Evolutionary conservation across 2,113 vertebrate genomes (phyloP), one percentile per base, ranked within the genome.

Genomic region (Argyrosomus japonicus): DNA sequence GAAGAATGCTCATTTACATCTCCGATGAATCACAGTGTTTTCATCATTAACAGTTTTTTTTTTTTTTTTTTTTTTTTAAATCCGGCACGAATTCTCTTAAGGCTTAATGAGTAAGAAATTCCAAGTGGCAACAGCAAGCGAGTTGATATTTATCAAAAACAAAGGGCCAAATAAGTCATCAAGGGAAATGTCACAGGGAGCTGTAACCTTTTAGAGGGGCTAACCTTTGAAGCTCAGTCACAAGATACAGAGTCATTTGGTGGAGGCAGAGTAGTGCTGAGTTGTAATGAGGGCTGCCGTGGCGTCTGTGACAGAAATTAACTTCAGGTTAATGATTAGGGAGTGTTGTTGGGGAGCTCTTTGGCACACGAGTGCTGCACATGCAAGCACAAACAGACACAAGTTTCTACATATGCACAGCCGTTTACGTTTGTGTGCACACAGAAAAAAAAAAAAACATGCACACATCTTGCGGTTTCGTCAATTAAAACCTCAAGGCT

Each of bases 161-260:
- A 90, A 81, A 76, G 76, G 40, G 65, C 50, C 88, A 84, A 87
- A 84, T 85, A 88, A 92, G 91, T 86, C 87, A 91, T 92, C 79
- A 85, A 72, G 81, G 76, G 50, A 93, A 94, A 93, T 93, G 93
- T 91, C 93, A 93, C 78, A 21, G 18, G 58, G 88, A 80, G 84
- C 70, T 17, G 84, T 89, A 85, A 93, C 93, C 93, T 94, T 93
- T 91, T 47, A 64, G 48, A 53, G 13, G 60, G 62, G 76, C 68
- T 90, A 88, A 92, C 91, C 91, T 94, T 93, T 93, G 67, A 89
- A 73, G 85, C 87, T 75, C 63, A 21, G 81, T 53, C 64, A 67
- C 67, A 56, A 77, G 83, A 89, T 78, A 79, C 77, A 85, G 80
- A 86, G 89, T 70, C 56, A 75, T 85, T 89, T 76, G 76, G 61